Conservation (phyloP, 2,888 invertebrate genomes). For the Meiosimyza platycephala region DNA sequence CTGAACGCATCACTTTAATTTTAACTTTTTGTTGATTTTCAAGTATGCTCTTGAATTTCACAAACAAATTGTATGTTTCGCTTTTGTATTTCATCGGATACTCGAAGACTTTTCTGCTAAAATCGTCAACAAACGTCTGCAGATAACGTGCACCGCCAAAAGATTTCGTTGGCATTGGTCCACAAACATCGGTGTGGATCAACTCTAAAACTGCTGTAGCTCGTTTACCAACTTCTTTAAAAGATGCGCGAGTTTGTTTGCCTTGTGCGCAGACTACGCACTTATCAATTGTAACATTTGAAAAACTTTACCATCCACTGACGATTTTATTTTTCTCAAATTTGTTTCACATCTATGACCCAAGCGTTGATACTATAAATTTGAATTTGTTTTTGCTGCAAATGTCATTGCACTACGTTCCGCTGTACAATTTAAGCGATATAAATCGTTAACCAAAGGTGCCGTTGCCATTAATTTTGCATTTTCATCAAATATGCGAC, state of each 20-base stretch:
- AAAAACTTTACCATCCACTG: conserved; percentile 18
- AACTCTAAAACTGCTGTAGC: conserved; percentile 32
- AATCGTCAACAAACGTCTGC: conserved; percentile 37
- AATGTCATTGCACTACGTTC: neutral
- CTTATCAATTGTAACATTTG: conserved; percentile 21
- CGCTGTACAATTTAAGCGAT: conserved; percentile 28
- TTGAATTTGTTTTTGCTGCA: conserved; percentile 5
- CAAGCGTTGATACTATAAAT: conserved; percentile 32
- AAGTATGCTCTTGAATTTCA: conserved; percentile 18
- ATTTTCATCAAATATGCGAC: conserved; percentile 34
- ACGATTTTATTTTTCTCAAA: conserved; percentile 29
- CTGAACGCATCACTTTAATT: neutral
- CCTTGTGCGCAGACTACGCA: conserved; percentile 30
- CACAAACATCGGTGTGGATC: conserved; percentile 36
- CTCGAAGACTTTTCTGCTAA: conserved; percentile 35
- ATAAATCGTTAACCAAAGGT: conserved; percentile 27
- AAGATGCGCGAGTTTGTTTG: conserved; percentile 34
- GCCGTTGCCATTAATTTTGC: conserved; percentile 23
- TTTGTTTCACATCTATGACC: conserved; percentile 35
- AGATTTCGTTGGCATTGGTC: conserved; percentile 32
- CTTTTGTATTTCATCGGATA: conserved; percentile 14
- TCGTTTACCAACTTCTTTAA: conserved; percentile 29
- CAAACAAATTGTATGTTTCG: conserved; percentile 8
- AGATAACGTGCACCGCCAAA: conserved; percentile 33
- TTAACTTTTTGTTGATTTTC: conserved; percentile 19